These are phyloP conservation scores for Ophion ventricosus DNA, from an alignment of 2,888 invertebrate genomes.

Conservation along the genomic window DNA sequence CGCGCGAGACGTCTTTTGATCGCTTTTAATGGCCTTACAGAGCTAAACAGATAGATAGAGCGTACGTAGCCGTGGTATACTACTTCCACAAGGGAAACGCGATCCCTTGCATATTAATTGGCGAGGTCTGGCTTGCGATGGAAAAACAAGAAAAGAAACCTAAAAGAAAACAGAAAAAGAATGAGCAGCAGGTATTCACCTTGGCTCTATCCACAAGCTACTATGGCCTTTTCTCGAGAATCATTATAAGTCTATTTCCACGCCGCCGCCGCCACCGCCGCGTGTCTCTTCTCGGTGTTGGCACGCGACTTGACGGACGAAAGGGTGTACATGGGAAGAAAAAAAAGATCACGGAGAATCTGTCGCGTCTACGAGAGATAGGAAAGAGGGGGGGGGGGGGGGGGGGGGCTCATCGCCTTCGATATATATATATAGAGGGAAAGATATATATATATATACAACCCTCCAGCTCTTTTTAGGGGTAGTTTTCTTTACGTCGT, in stretches of 20 bases:
- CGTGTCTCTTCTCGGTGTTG: constrained; percentile 21
- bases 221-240: constrained; percentile 43
- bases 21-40: constrained; percentile 61
- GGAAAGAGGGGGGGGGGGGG: constrained; percentile 1
- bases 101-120: constrained; percentile 62
- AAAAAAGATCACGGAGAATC: not conserved
- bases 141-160: constrained; percentile 47
- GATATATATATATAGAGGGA: constrained; percentile 24
- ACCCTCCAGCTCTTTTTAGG: not conserved
- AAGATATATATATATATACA: too few species aligned
- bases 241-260: constrained; percentile 54
- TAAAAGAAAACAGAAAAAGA: constrained; percentile 10
- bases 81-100: constrained; percentile 43
- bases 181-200: constrained; percentile 36
- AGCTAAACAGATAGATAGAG: constrained; percentile 60
- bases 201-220: not conserved
- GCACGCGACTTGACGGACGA: constrained; percentile 24
- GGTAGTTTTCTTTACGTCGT: too few species aligned
- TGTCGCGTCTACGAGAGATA: constrained; percentile 21
- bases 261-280: not conserved
- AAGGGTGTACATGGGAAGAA: constrained; percentile 19
- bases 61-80: constrained; percentile 1
- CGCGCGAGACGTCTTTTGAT: constrained; percentile 52
- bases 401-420: not conserved
- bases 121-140: not conserved